Percentiles rank a stretch among this genome's conserved stretches.
These are phyloP conservation scores for Beaufortia kweichowensis DNA, from an alignment of 2,113 vertebrate species.

Conservation along the genomic window DNA sequence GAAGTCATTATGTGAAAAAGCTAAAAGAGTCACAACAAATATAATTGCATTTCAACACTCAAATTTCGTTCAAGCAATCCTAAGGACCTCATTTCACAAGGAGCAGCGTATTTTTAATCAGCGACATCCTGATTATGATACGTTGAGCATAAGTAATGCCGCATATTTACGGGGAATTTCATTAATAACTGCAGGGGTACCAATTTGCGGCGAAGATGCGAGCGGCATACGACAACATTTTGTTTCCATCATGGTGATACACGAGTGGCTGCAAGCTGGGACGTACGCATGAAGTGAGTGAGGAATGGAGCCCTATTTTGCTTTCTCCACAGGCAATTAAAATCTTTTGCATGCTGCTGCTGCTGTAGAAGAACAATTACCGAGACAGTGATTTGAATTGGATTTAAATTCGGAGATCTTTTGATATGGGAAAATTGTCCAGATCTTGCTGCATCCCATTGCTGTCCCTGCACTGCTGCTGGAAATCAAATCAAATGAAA, in stretches of 20 bases:
- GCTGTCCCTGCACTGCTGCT: neutral
- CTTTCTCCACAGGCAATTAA: constrained; percentile 40
- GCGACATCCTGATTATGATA: constrained; percentile 67
- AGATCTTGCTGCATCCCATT: constrained; percentile 6
- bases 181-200: constrained; percentile 59
- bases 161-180: constrained; percentile 59
- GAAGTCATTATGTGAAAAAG: constrained; percentile 44
- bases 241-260: constrained; percentile 30
- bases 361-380: constrained; percentile 34
- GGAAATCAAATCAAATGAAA: constrained; percentile 17
- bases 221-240: constrained; percentile 54
- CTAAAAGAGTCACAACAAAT: constrained; percentile 54
- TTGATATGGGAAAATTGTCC: constrained; percentile 29
- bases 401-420: constrained; percentile 26
- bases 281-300: constrained; percentile 18
- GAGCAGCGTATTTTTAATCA: constrained; percentile 65
- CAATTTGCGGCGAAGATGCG: constrained; percentile 50
- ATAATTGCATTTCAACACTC: constrained; percentile 59
- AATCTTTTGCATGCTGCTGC: constrained; percentile 34
- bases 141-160: constrained; percentile 57
- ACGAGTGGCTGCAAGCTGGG: constrained; percentile 31
- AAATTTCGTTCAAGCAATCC: constrained; percentile 57
- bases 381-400: constrained; percentile 37
- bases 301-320: constrained; percentile 36
- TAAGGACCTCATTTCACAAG: constrained; percentile 59